These are phyloP conservation scores for Osmerus eperlanus DNA, from an alignment of 2,113 vertebrate species.

Conservation along the genomic window DNA sequence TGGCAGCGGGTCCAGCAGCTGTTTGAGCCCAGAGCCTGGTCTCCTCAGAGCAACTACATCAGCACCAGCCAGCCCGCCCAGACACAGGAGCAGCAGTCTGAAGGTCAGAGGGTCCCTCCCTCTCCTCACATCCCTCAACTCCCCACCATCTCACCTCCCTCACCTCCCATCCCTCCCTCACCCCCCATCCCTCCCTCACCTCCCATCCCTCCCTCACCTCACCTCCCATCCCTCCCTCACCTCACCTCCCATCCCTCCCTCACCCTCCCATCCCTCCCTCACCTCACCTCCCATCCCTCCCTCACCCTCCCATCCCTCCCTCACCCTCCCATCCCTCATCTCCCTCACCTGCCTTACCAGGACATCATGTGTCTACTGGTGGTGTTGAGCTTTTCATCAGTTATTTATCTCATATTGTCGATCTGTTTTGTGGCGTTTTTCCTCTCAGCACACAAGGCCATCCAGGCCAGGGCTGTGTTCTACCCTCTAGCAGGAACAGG, in stretches of 20 bases:
- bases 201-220: slow-evolving; percentile 7
- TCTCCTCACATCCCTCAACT: background rate
- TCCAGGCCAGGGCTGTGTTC: slow-evolving; percentile 92
- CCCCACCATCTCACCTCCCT: background rate
- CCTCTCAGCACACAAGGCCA: slow-evolving; percentile 75
- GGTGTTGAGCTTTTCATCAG: background rate
- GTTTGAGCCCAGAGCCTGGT: slow-evolving; percentile 81
- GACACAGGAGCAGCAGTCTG: background rate
- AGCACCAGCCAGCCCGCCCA: background rate
- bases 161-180: no score
- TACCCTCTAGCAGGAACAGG: slow-evolving; percentile 89
- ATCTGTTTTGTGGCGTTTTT: slow-evolving; percentile 5
- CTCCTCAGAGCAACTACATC: slow-evolving; percentile 27
- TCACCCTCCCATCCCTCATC: no score
- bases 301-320: slow-evolving; percentile 24
- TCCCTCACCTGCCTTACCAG: no score
- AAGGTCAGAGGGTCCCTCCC: background rate
- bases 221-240: background rate
- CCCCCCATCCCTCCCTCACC: slow-evolving; percentile 45
- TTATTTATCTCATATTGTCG: background rate
- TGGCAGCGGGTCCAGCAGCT: slow-evolving; percentile 97
- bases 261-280: background rate
- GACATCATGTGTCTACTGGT: no score
- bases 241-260: background rate
- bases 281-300: background rate